phyloP scores from a whole-genome alignment of 2,888 invertebrate genomes.

The Acleris emargana region DNA sequence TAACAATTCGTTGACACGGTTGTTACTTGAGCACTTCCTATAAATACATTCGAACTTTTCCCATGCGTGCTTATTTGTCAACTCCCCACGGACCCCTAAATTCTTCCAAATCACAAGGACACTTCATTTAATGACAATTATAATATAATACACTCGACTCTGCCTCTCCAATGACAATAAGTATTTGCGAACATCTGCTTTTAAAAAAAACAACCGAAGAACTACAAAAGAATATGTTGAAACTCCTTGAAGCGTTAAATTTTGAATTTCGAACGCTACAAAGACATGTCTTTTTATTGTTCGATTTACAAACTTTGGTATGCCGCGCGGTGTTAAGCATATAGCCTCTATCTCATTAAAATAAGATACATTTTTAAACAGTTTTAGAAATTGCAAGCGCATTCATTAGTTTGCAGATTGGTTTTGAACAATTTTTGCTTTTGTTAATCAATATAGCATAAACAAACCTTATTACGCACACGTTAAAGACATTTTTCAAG shows the following conservation, averaged over 20 bases:
- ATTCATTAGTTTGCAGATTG: neutral
- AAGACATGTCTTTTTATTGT: conserved; percentile 30
- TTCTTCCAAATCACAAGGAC: conserved; percentile 44
- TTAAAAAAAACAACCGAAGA: conserved; percentile 26
- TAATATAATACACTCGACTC: conserved; percentile 65
- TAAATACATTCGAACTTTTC: neutral
- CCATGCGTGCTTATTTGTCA: conserved; percentile 5
- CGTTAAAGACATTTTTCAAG: neutral
- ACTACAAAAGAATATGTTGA: conserved; percentile 51
- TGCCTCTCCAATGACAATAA: conserved; percentile 54
- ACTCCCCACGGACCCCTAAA: conserved; percentile 26
- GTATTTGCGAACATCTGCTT: conserved; percentile 67
- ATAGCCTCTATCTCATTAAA: neutral
- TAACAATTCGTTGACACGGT: too few relatives aligned
- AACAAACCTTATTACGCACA: too few relatives aligned
- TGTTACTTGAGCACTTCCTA: neutral
- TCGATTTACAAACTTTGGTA: neutral
- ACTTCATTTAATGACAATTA: conserved; percentile 78
- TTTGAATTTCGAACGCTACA: conserved; percentile 53
- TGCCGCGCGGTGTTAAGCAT: neutral
- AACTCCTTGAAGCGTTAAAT: conserved; percentile 69
- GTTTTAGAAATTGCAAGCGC: neutral
- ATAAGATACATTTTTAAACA: neutral
- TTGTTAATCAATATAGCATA: neutral
- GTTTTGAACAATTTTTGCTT: conserved; percentile 12